phyloP scores from a whole-genome alignment of 1,140 invertebrate genomes.

The Lepidurus packardi region DNA sequence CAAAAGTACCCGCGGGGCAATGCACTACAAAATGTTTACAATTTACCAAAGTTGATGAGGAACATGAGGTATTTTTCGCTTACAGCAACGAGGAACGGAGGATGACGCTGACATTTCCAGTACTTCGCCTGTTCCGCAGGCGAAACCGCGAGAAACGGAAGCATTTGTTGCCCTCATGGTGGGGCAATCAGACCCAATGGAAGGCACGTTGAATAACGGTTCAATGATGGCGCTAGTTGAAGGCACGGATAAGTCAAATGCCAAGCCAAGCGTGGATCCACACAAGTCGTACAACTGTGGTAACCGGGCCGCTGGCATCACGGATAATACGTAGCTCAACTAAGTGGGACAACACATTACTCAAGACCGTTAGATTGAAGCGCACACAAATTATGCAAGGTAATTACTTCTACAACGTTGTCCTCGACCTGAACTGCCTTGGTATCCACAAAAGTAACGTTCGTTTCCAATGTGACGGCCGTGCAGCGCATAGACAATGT shows the following conservation, averaged over 20 bases:
- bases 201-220: slow-evolving; percentile 76
- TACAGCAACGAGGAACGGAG: slow-evolving; percentile 84
- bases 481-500: slow-evolving; percentile 85
- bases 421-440: slow-evolving; percentile 69
- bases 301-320: slow-evolving; percentile 77
- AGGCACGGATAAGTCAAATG: slow-evolving; percentile 89
- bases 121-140: slow-evolving; percentile 87
- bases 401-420: slow-evolving; percentile 64
- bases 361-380: background rate
- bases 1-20: slow-evolving; percentile 91
- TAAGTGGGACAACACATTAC: slow-evolving; percentile 38
- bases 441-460: slow-evolving; percentile 80
- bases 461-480: slow-evolving; percentile 84
- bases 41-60: background rate
- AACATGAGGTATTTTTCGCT: slow-evolving; percentile 46
- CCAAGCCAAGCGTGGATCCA: slow-evolving; percentile 83
- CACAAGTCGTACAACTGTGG: slow-evolving; percentile 88
- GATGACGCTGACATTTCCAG: slow-evolving; percentile 78
- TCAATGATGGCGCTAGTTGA: slow-evolving; percentile 86
- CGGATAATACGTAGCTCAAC: slow-evolving; percentile 80
- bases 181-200: slow-evolving; percentile 85
- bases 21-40: slow-evolving; percentile 59
- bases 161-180: slow-evolving; percentile 77
- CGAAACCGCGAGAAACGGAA: slow-evolving; percentile 79
- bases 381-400: background rate